A percentile compares a stretch with the other conserved stretches of the same genome.
These are phyloP conservation scores for Meriones unguiculatus DNA, from an alignment of 2,113 vertebrate genomes.

Conservation along the genomic window DNA sequence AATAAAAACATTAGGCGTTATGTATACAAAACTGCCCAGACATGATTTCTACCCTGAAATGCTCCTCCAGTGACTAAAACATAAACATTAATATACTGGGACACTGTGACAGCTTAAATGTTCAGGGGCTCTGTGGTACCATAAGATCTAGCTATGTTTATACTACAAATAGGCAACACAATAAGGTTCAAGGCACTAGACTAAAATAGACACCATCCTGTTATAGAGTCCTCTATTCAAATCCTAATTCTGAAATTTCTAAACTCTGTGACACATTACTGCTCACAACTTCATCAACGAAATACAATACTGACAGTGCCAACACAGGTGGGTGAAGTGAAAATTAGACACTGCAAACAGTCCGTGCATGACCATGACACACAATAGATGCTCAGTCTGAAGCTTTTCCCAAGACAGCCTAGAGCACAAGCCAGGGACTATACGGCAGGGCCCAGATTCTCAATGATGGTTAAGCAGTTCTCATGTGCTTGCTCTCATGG, in stretches of 20 bases:
- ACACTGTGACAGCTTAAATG: neutral
- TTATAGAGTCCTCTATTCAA: neutral
- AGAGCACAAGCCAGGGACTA: neutral
- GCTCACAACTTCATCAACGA: slow-evolving; percentile 26
- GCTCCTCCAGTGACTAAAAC: neutral
- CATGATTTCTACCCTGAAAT: neutral
- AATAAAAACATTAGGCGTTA: neutral
- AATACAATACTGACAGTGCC: neutral
- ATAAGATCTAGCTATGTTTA: neutral
- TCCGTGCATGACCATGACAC: neutral
- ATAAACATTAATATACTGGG: neutral
- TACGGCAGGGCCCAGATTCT: neutral
- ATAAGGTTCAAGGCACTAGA: neutral
- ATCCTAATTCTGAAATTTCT: neutral
- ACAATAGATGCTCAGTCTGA: neutral
- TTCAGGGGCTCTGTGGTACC: neutral
- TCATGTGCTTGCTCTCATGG: neutral
- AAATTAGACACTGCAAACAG: neutral
- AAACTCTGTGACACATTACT: neutral
- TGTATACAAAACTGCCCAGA: neutral
- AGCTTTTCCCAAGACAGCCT: neutral
- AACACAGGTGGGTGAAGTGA: neutral
- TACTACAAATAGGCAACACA: neutral
- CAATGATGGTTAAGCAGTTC: neutral
- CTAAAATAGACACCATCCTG: neutral